These are phyloP conservation scores for Dolichoris vasculosae DNA, from an alignment of 1,140 invertebrate genomes.

Conservation along the genomic window DNA sequence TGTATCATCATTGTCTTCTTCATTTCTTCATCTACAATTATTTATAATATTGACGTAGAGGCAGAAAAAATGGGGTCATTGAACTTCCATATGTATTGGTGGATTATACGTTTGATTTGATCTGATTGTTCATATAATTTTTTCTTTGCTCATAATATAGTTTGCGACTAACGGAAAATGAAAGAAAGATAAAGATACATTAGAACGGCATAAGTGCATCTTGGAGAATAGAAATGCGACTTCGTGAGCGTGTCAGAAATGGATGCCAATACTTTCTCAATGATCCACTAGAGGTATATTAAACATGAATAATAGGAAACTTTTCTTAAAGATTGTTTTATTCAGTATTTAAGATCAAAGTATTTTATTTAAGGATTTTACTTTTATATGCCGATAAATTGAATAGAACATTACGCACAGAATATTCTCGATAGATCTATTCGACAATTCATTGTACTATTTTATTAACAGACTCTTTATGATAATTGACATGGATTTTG, in stretches of 20 bases:
- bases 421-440: not conserved
- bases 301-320: slow-evolving; percentile 18
- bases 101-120: slow-evolving; percentile 46
- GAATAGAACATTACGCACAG: not conserved
- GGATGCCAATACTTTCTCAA: slow-evolving; percentile 40
- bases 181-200: not conserved
- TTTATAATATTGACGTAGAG: not conserved
- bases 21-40: slow-evolving; percentile 37
- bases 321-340: slow-evolving; percentile 12
- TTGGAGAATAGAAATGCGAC: slow-evolving; percentile 40
- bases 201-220: not conserved
- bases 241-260: not conserved
- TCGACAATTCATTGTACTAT: not conserved
- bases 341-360: slow-evolving; percentile 5
- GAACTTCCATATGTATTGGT: slow-evolving; percentile 5
- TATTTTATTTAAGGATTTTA: slow-evolving; percentile 17
- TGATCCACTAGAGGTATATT: not conserved
- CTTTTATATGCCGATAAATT: not conserved
- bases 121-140: slow-evolving; percentile 37
- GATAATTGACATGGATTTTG: no score
- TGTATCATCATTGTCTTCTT: slow-evolving; percentile 56
- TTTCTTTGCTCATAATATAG: not conserved
- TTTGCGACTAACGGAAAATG: not conserved
- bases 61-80: not conserved
- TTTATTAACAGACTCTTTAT: not conserved